Base-by-base conservation (phyloP, 2,888 invertebrate genomes). In the Portevinia maculata region DNA sequence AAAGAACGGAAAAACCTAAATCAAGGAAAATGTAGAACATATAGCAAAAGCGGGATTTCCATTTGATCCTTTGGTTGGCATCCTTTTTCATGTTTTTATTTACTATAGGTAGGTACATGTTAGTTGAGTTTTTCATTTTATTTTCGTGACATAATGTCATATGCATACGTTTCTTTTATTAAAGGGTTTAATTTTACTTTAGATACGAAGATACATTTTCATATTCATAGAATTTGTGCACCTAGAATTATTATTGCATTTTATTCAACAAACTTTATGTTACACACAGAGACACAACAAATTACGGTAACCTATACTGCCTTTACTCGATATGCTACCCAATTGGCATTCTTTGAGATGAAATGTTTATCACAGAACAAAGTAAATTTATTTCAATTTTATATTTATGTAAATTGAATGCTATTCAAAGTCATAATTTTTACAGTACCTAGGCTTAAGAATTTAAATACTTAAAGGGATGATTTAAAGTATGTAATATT, bases 61-160 rank as follows among this genome's bases (percentile, higher is more conserved):
- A 71, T 73, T 65, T 57, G 52, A 44, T 53, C 57, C 50, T 78
- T 71, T 57, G 50, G 28, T 39, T 24, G 57, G 79, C 55, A 78
- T 73, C 78, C 78, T 83, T 83, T 83, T 83, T 67, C 55, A 52
- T 83, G 71, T 78, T 71, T 73, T 65, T 81, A 81, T 81, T 81
- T 81, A 70, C 76, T 70, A 46, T 32, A 52, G 28, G 28, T 52
- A 41, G 53, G 28, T 57, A 41, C 59, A 62, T 48, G 50, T 65
- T 81, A 24, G 46, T 59, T 53, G 59, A 37, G 32, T 62, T 53
- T 70, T 60, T 53, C 19, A 53, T 76, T 41, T 59, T 46, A 30
- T 50, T 67, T 71, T 48, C 50, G 67, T 78, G 71, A 83, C 83
- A 83, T 83, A 57, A 71, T 78, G 78, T 83, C 83, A 73, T 67